Conservation (phyloP, 1,140 invertebrate genomes). For the Littorina saxatilis region DNA sequence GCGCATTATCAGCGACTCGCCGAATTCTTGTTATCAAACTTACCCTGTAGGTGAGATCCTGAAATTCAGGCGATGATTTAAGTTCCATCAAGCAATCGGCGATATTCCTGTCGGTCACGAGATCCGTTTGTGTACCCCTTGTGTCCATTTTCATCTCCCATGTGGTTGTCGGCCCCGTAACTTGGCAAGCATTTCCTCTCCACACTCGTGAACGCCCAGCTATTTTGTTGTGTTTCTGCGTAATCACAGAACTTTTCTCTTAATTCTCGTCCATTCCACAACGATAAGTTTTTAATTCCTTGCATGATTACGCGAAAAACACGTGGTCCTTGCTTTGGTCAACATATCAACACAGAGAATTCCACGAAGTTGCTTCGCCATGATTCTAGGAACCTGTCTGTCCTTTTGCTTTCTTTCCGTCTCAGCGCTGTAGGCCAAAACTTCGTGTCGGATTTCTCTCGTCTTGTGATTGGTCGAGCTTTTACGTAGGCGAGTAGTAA, state of each 20-base stretch:
- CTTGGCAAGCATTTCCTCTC: not conserved
- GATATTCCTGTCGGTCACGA: constrained; percentile 24
- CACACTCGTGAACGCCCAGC: not conserved
- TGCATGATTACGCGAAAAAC: not conserved
- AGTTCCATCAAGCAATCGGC: constrained; percentile 25
- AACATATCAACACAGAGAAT: not conserved
- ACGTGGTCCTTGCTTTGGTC: not conserved
- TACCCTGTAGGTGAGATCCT: constrained; percentile 32
- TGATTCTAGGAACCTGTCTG: constrained; percentile 17
- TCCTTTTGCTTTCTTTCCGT: constrained; percentile 20
- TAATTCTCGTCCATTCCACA: not conserved
- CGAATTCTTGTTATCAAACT: not conserved
- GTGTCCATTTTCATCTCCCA: constrained; percentile 19
- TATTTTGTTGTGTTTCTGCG: not conserved
- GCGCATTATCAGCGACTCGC: not conserved
- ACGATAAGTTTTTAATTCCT: not conserved
- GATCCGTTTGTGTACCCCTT: constrained; percentile 27
- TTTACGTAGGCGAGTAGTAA: not conserved
- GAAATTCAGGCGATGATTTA: constrained; percentile 14
- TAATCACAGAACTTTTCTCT: not conserved
- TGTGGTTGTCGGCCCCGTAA: not conserved
- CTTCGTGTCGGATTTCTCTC: not conserved
- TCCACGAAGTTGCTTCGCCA: constrained; percentile 14
- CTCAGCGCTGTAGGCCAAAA: not conserved
- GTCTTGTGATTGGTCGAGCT: constrained; percentile 8